Base-by-base conservation (phyloP, 2,113 vertebrate species). In the Dromas ardeola region DNA sequence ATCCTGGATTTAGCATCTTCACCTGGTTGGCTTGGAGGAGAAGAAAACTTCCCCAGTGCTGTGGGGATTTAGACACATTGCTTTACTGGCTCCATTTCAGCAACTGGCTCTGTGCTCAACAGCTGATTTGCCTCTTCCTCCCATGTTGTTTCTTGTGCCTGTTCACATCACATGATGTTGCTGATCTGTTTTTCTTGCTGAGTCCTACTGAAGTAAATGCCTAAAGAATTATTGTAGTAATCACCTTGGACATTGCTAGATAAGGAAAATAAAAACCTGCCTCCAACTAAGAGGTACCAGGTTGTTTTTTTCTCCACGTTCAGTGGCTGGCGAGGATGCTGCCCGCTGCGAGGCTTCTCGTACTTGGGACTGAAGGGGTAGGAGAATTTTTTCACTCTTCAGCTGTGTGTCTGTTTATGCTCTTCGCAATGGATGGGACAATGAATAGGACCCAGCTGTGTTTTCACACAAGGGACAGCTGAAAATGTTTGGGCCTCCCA, bases 121-220 rank as follows among this genome's bases (percentile, higher is more conserved):
- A 93, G 89, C 62, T 91, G 85, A 95, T 88, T 70, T 83, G 5
- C 72, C 36, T 91, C 77, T 95, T 90, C 89, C 79, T 82, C 50
- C 8, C 3, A 1, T 38, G 18, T 15, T 45, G 63, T 90, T 15
- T 70, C 36, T 76, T 62, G 10, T 69, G 49, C 23, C 3, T 30
- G 6, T 78, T 94, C 38, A 45, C 29, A 38, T 69, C 58, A 65
- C 49, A 76, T 71, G 88, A 78, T 29, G 13, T 34, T 49, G 26
- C 78, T 80, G 40, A 38, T 38, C 53, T 50, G 27, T 80, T 92
- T 82, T 82, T 65, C 76, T 74, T 65, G 19, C 65, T 78, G 34
- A 1, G 3, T 79, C 13, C 78, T 32, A 12, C 30, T 88, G 32
- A 73, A 80, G 12, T 62, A 90, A 87, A 55, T 29, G 8, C 27